These are phyloP conservation scores for Arion vulgaris DNA, from an alignment of 1,140 invertebrate species.

Conservation along the genomic window DNA sequence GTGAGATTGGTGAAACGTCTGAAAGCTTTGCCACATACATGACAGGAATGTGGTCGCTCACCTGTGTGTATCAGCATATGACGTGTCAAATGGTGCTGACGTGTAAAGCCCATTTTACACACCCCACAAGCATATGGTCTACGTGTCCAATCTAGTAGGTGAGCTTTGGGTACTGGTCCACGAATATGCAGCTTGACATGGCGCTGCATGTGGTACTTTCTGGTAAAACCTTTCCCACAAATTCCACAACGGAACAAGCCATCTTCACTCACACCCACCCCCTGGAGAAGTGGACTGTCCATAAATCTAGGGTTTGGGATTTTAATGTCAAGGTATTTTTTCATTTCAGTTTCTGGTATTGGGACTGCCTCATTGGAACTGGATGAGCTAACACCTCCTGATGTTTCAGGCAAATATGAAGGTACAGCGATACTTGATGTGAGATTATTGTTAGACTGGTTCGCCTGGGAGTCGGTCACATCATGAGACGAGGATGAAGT, in stretches of 20 bases:
- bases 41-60: conserved; percentile 34
- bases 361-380: background rate
- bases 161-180: conserved; percentile 29
- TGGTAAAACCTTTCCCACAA: conserved; percentile 36
- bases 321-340: conserved; percentile 38
- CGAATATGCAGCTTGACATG: conserved; percentile 30
- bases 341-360: conserved; percentile 33
- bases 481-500: background rate
- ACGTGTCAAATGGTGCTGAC: conserved; percentile 25
- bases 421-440: background rate
- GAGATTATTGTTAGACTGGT: background rate
- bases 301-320: conserved; percentile 31
- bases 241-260: conserved; percentile 23
- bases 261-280: conserved; percentile 7
- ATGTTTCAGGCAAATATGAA: background rate
- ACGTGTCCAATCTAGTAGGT: conserved; percentile 30
- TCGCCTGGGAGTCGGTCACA: background rate
- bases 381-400: background rate
- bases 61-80: conserved; percentile 43
- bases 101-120: conserved; percentile 33
- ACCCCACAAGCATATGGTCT: conserved; percentile 33
- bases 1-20: conserved; percentile 36
- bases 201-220: conserved; percentile 38
- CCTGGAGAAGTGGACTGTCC: background rate
- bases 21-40: conserved; percentile 36